Evolutionary conservation across 2,888 invertebrate genomes (phyloP).

Genomic region (Clanis bilineata): DNA sequence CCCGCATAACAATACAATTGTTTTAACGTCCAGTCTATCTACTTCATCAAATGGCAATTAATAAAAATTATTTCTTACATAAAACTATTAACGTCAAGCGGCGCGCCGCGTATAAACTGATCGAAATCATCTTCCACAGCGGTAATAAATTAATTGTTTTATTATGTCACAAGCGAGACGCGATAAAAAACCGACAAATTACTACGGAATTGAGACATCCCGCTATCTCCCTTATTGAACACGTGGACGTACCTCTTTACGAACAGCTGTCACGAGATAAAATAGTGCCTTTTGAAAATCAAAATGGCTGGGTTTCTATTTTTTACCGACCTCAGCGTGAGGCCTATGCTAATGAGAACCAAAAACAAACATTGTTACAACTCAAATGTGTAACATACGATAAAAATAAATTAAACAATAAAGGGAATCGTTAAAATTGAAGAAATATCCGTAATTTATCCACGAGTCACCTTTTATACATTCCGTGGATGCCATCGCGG

Average conservation of each 20-base stretch:
- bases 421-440: conserved; percentile 81
- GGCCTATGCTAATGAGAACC: conserved; percentile 78
- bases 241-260: conserved; percentile 55
- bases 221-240: conserved; percentile 74
- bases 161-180: conserved; percentile 72
- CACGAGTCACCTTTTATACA: conserved; percentile 81
- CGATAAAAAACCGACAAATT: conserved; percentile 74
- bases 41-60: conserved; percentile 74
- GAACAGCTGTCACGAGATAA: conserved; percentile 65
- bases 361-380: conserved; percentile 82
- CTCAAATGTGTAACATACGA: conserved; percentile 81
- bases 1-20: conserved; percentile 59
- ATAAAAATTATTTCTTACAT: conserved; percentile 76
- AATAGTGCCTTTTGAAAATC: conserved; percentile 64
- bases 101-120: conserved; percentile 70
- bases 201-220: conserved; percentile 77
- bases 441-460: conserved; percentile 82
- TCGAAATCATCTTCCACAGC: conserved; percentile 65
- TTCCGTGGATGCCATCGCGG: conserved; percentile 78
- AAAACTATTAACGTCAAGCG: conserved; percentile 74
- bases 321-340: conserved; percentile 70
- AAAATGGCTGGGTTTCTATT: conserved; percentile 60
- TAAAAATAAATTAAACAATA: conserved; percentile 82
- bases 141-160: conserved; percentile 81
- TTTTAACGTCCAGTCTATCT: conserved; percentile 48